phyloP scores from a whole-genome alignment of 2,113 vertebrate genomes.

The Thunnus maccoyii region DNA sequence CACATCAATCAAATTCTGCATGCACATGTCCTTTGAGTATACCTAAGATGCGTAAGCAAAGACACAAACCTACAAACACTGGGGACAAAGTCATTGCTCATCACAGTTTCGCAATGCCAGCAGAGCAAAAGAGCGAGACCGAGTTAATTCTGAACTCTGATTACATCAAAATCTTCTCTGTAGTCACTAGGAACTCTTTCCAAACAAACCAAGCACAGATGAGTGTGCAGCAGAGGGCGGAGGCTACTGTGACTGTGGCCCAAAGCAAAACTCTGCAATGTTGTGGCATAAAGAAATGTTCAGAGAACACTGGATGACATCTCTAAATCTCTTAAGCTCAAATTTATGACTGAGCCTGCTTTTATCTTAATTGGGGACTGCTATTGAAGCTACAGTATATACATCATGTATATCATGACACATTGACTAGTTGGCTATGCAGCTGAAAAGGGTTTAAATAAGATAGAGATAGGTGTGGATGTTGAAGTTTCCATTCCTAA shows the following conservation, averaged over 20 bases:
- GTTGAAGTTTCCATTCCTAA: slow-evolving; percentile 4
- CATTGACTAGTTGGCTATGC: slow-evolving; percentile 10
- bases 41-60: slow-evolving; percentile 56
- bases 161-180: slow-evolving; percentile 47
- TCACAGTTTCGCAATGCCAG: slow-evolving; percentile 23
- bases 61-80: slow-evolving; percentile 55
- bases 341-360: slow-evolving; percentile 40
- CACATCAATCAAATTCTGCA: slow-evolving; percentile 64
- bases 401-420: slow-evolving; percentile 26
- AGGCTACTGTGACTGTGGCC: slow-evolving; percentile 33
- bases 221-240: slow-evolving; percentile 25
- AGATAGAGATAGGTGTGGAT: slow-evolving; percentile 22
- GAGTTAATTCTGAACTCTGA: slow-evolving; percentile 29
- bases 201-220: slow-evolving; percentile 54
- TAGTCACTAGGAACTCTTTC: slow-evolving; percentile 32
- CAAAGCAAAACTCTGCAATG: slow-evolving; percentile 41
- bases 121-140: slow-evolving; percentile 17
- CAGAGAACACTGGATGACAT: slow-evolving; percentile 44
- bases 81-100: slow-evolving; percentile 37
- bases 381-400: slow-evolving; percentile 14
- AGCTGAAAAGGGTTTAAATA: slow-evolving; percentile 42
- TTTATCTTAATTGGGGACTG: slow-evolving; percentile 27
- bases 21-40: slow-evolving; percentile 44
- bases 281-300: slow-evolving; percentile 18
- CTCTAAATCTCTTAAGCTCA: slow-evolving; percentile 35